Conservation (phyloP, 1,140 invertebrate genomes). For the Drosophila murphyi region DNA sequence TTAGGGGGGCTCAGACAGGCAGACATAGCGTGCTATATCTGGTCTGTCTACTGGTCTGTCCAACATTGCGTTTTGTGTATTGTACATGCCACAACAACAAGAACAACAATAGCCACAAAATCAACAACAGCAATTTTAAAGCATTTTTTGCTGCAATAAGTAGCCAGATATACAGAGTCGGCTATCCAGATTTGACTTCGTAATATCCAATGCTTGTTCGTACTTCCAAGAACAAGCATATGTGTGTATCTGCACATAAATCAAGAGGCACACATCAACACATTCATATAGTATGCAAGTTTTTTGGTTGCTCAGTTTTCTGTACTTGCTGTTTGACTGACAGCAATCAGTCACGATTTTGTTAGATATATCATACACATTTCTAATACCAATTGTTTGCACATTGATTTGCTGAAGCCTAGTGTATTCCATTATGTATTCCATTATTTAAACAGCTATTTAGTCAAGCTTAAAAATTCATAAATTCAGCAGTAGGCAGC, state of each 20-base stretch:
- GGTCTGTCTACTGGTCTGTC: constrained; percentile 58
- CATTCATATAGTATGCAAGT: background rate
- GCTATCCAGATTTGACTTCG: constrained; percentile 48
- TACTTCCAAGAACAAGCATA: constrained; percentile 8
- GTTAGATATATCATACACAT: background rate
- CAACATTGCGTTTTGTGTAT: constrained; percentile 58
- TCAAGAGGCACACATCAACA: background rate
- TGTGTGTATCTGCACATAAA: background rate
- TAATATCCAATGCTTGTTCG: constrained; percentile 52
- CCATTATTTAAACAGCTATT: background rate
- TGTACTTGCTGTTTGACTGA: constrained; percentile 31
- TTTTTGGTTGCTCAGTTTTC: constrained; percentile 22
- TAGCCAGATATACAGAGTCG: constrained; percentile 26
- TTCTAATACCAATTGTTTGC: background rate
- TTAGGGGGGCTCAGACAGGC: constrained; percentile 17
- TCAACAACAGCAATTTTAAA: constrained; percentile 10
- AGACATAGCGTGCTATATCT: constrained; percentile 51
- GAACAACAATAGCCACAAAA: constrained; percentile 17
- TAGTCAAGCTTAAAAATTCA: background rate
- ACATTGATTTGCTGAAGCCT: background rate
- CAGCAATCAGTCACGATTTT: constrained; percentile 20
- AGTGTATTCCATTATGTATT: background rate
- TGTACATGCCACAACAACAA: constrained; percentile 61
- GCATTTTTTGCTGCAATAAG: constrained; percentile 58
- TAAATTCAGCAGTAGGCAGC: background rate